Conservation (phyloP, 2,888 invertebrate species). For the Andrena camellia region DNA sequence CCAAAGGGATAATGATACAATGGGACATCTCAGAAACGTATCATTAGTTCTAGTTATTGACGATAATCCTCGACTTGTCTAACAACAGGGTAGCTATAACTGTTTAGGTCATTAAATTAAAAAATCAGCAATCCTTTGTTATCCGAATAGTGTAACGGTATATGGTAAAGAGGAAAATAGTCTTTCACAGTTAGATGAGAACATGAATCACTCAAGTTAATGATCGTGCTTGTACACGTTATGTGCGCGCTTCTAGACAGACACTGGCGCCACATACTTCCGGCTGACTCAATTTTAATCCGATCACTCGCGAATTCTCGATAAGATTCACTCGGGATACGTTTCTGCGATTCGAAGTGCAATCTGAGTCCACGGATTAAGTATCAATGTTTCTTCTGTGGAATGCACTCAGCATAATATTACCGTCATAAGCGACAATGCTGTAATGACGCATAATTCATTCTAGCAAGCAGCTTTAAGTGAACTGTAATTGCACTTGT, state of each 20-base stretch:
- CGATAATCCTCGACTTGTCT: constrained; percentile 7
- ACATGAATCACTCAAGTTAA: background rate
- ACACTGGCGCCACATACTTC: constrained; percentile 30
- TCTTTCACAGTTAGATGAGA: background rate
- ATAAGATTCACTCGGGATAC: constrained; percentile 52
- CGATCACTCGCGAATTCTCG: constrained; percentile 74
- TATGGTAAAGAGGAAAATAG: background rate
- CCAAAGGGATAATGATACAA: background rate
- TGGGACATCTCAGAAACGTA: constrained; percentile 6
- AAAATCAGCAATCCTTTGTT: background rate
- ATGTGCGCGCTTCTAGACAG: constrained; percentile 18
- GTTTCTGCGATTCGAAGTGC: constrained; percentile 55
- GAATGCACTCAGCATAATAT: constrained; percentile 22
- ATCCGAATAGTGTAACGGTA: background rate
- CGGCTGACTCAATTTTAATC: constrained; percentile 77
- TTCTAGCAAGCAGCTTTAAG: background rate
- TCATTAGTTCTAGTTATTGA: background rate
- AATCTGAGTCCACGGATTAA: constrained; percentile 61
- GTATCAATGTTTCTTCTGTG: constrained; percentile 62
- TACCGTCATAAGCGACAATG: constrained; percentile 1
- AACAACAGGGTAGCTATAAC: background rate
- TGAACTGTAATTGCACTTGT: background rate
- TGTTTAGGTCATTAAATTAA: background rate
- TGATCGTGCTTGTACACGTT: background rate
- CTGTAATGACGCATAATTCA: background rate